These are phyloP conservation scores for Microcebus lehilahytsara DNA, from an alignment of 2,113 vertebrate species.

Conservation along the genomic window DNA sequence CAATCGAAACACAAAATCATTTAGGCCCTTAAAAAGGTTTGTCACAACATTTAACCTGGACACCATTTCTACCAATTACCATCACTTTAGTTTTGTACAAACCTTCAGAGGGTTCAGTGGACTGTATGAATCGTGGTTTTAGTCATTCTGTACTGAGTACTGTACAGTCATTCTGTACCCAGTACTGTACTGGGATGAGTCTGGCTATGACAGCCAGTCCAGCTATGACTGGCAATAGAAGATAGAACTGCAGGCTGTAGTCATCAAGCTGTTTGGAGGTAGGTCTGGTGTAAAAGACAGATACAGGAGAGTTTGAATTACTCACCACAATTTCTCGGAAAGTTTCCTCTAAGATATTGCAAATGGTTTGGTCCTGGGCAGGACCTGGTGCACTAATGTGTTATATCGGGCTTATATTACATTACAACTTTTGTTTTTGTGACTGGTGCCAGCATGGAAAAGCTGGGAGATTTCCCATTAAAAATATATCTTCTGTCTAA, in stretches of 20 bases:
- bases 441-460: not conserved
- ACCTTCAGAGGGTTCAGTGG: not conserved
- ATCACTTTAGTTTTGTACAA: not conserved
- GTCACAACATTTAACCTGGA: constrained; percentile 47
- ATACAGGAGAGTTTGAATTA: not conserved
- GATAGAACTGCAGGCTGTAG: not conserved
- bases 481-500: not conserved
- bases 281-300: not conserved
- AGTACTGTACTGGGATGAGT: not conserved
- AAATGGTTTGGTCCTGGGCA: not conserved
- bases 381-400: not conserved
- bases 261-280: not conserved
- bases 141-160: not conserved
- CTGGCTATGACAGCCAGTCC: not conserved
- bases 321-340: not conserved
- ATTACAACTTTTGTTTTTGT: not conserved
- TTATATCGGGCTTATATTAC: not conserved
- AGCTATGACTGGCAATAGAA: not conserved
- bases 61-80: not conserved
- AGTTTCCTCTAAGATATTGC: not conserved
- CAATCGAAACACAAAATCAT: not conserved
- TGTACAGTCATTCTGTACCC: too few relatives aligned
- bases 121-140: not conserved
- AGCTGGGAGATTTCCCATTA: not conserved
- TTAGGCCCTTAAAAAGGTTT: constrained; percentile 33